A percentile compares a stretch with the other conserved stretches of the same genome.
These are phyloP conservation scores for Oryctolagus cuniculus DNA, from an alignment of 2,113 vertebrate species.

Conservation along the genomic window DNA sequence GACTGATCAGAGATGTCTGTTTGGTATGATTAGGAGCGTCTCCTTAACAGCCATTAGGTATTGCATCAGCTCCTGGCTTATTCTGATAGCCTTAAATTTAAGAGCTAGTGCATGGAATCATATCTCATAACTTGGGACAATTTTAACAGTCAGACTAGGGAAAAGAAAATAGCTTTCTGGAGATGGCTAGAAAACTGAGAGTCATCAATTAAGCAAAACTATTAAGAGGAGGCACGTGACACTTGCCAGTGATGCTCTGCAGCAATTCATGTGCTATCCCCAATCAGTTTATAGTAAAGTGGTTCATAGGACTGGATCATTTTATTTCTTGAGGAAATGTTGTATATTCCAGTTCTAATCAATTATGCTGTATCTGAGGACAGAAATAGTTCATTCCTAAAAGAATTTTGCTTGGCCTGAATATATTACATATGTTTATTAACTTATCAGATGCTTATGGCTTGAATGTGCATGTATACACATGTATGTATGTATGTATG, in stretches of 20 bases:
- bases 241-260: neutral
- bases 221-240: neutral
- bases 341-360: neutral
- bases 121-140: too few relatives aligned
- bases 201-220: too few relatives aligned
- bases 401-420: neutral
- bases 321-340: neutral
- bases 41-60: too few relatives aligned
- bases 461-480: neutral
- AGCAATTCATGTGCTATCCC: neutral
- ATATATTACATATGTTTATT: neutral
- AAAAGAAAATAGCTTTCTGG: too few relatives aligned
- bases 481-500: fast-evolving
- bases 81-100: too few relatives aligned
- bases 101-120: too few relatives aligned
- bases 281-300: neutral
- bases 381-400: neutral
- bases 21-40: too few relatives aligned
- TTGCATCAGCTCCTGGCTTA: too few relatives aligned
- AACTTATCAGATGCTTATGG: neutral
- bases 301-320: neutral
- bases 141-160: too few relatives aligned
- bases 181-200: too few relatives aligned
- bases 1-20: too few relatives aligned
- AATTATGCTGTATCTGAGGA: neutral